A percentile compares a stretch with the other conserved stretches of the same genome.
Conservation (phyloP, 2,113 vertebrate species). For the Ursus arctos region DNA sequence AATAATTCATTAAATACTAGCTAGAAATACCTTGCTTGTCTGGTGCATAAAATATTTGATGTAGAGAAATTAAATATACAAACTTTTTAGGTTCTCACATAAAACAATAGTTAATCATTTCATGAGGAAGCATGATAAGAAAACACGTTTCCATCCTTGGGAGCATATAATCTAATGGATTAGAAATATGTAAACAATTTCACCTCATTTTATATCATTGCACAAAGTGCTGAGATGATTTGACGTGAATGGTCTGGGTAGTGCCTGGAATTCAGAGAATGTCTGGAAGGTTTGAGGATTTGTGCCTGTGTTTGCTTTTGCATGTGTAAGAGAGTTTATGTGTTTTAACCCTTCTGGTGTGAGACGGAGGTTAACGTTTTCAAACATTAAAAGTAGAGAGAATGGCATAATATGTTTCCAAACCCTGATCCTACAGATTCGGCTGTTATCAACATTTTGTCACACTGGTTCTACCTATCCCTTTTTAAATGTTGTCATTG, state of each 20-base stretch:
- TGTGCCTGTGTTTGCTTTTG: neutral
- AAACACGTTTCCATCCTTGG: neutral
- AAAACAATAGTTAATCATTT: conserved; percentile 9
- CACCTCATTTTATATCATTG: neutral
- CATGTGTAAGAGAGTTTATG: neutral
- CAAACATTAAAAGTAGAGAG: neutral
- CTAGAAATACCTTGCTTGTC: neutral
- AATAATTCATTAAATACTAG: conserved; percentile 15
- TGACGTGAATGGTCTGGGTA: neutral
- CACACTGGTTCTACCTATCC: neutral
- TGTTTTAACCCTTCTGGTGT: neutral
- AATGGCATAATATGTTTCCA: neutral
- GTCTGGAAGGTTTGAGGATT: conserved; percentile 4
- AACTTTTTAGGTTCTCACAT: neutral
- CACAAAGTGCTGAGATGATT: neutral
- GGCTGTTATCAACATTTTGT: neutral
- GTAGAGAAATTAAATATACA: neutral
- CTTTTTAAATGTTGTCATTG: conserved; percentile 21
- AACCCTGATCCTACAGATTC: neutral
- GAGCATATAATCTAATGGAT: neutral
- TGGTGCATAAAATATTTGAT: neutral
- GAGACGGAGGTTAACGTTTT: neutral
- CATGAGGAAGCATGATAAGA: neutral
- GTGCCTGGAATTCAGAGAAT: conserved; percentile 52
- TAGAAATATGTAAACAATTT: conserved; percentile 33